Evolutionary conservation across 1,140 invertebrate genomes (phyloP), one percentile per base, ranked within the genome.

Genomic region (Rhagoletis pomonella): DNA sequence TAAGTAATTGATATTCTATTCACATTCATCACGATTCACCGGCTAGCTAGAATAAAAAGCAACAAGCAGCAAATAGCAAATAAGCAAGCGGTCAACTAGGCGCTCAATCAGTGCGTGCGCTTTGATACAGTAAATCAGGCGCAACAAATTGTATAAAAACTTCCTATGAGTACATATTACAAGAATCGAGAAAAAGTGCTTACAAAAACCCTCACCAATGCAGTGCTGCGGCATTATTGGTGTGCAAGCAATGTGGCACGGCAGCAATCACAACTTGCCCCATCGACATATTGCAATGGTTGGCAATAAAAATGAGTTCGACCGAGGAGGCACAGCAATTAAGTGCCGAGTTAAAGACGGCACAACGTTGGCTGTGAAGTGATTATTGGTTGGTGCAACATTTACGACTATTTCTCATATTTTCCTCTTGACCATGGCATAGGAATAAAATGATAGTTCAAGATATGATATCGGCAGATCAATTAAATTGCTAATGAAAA

Each of bases 1-100:
- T 90, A 92, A 92, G 91, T 92, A 92, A 92, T 92, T 92, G 91
- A 92, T 92, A 92, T 92, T 92, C 91, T 90, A 91, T 90, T 91
- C 91, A 92, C 91, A 91, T 90, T 90, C 90, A 89, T 86, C 87
- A 88, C 85, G 84, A 67, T 86, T 84, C 55, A 81, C 19, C 69
- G 86, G n/a, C 19, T 58, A 73, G 44, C 42, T 84, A 7, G 60
- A 69, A 77, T 67, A 62, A 88, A 88, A 47, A 88, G 58, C 59
- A 86, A 86, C 73, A 50, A 85, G 77, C 62, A 84, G 64, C 47
- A 55, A 3, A 50, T 10, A 55, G 50, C 14, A 12, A 81, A 12
- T 12, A 9, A n/a, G 19, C 29, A 4, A 17, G 39, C 14, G 69
- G 42, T 73, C 42, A 73, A 73, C 67, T 73, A 47, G 42, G 14